Evolutionary conservation across 2,113 vertebrate genomes (phyloP).

Genomic region (Malurus cyaneus): DNA sequence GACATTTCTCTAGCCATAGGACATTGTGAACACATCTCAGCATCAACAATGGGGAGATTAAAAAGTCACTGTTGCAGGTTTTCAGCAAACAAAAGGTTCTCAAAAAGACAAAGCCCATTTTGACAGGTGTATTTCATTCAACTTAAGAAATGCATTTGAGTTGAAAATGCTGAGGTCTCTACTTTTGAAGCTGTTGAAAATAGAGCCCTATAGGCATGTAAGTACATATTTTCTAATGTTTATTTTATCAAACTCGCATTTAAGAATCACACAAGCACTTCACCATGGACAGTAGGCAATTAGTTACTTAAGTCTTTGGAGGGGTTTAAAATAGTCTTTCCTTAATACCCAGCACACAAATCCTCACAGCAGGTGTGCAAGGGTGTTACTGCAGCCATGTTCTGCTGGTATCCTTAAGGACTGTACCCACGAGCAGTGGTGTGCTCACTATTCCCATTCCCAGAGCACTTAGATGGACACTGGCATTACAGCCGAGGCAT

Average conservation of each 20-base stretch:
- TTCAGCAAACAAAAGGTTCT: neutral
- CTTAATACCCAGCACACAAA: neutral
- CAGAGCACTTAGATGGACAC: neutral
- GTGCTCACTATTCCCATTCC: neutral
- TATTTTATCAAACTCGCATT: neutral
- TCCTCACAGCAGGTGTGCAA: neutral
- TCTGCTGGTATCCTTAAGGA: neutral
- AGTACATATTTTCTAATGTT: neutral
- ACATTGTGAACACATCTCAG: neutral
- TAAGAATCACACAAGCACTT: neutral
- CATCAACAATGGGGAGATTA: neutral
- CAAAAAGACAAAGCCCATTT: neutral
- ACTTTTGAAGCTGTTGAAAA: neutral
- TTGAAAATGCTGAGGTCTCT: neutral
- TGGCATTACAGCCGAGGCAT: neutral
- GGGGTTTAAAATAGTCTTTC: neutral
- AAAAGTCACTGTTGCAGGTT: neutral
- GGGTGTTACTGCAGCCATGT: neutral
- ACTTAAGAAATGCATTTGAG: neutral
- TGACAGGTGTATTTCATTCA: neutral
- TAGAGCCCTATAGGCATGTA: neutral
- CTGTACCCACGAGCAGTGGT: fast-evolving
- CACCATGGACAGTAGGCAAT: neutral
- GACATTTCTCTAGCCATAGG: neutral
- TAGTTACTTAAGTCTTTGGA: neutral